Base-by-base conservation (phyloP, 2,113 vertebrate species). In the Alligator sinensis region DNA sequence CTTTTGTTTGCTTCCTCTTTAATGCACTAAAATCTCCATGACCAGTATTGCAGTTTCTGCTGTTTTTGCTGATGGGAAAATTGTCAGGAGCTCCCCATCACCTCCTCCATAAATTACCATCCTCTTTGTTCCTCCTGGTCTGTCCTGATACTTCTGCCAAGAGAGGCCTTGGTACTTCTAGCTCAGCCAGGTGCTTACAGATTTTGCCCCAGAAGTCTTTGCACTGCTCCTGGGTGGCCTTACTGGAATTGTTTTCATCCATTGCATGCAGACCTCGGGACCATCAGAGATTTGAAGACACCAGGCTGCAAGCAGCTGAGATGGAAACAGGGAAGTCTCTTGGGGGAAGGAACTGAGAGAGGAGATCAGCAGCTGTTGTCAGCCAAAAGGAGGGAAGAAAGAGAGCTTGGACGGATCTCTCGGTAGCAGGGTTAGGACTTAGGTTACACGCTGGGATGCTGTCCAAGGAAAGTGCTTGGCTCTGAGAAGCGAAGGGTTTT, bases 251-350 rank as follows among this genome's bases (percentile, higher is more conserved):
- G 5, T 60, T 90, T 38, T 77, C 11, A 62, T 17, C 21, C 2
- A 0, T 57, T 13, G 3, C 30, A 15, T 82, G 66, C 74, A 18
- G 57, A 60, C 8, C 24, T 27, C 0, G 0, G 57, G 34, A 47
- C 13, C 16, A 0, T 3, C 1, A 80, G 57, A 78, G 86, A 3
- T 77, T 28, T 62, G 54, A 68, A 61, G 82, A 17, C n/a, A 18
- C 8, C 14, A 6, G 79, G 38, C 68, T 89, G 60, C 2, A 1
- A 13, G 4, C 6, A 28, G 28, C 30, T 64, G 21, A 92, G 21
- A 7, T 78, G 59, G 11, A 81, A 87, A 60, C 6, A 4, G 15
- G 62, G 61, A 63, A 55, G 68, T 15, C 38, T 24, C 28, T 62
- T 63, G 47, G 60, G 54, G 74, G 18, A 54, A 81, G 19, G 54